These are phyloP conservation scores for Podargus strigoides DNA, from an alignment of 2,797 vertebrate species.

Conservation along the genomic window DNA sequence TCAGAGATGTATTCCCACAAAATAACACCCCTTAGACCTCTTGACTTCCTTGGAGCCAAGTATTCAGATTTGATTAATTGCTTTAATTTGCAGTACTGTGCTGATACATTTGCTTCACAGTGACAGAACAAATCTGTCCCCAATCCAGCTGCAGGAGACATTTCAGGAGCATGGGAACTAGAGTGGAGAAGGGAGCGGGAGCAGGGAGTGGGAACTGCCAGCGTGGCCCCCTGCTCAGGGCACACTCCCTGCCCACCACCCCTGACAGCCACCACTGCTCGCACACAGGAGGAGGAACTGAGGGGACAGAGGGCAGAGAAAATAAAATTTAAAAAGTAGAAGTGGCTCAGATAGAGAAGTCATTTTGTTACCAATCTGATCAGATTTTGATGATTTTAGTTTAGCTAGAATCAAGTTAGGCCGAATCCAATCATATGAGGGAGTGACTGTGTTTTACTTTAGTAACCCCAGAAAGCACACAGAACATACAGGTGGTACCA, in stretches of 20 bases:
- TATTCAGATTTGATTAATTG: neutral
- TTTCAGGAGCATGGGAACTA: constrained; percentile 1
- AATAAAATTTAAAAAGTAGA: neutral
- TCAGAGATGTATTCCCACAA: rapidly evolving
- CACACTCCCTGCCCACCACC: rapidly evolving
- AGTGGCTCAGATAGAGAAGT: neutral
- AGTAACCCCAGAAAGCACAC: no score
- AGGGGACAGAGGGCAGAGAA: neutral
- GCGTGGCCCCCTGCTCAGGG: rapidly evolving
- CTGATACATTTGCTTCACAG: neutral
- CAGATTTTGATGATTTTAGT: no score
- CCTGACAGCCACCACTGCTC: rapidly evolving
- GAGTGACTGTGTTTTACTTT: no score
- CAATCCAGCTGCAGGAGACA: rapidly evolving
- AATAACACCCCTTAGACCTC: neutral
- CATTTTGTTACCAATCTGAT: neutral
- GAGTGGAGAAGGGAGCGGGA: neutral
- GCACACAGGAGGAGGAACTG: neutral
- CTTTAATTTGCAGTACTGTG: neutral
- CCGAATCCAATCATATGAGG: no score
- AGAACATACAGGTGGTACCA: no score
- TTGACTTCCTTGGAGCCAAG: neutral
- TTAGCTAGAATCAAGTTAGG: no score
- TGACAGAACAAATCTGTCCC: neutral
- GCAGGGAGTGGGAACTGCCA: neutral